Evolutionary conservation across 2,888 invertebrate species (phyloP).

Genomic region (Aspidapion aeneum): DNA sequence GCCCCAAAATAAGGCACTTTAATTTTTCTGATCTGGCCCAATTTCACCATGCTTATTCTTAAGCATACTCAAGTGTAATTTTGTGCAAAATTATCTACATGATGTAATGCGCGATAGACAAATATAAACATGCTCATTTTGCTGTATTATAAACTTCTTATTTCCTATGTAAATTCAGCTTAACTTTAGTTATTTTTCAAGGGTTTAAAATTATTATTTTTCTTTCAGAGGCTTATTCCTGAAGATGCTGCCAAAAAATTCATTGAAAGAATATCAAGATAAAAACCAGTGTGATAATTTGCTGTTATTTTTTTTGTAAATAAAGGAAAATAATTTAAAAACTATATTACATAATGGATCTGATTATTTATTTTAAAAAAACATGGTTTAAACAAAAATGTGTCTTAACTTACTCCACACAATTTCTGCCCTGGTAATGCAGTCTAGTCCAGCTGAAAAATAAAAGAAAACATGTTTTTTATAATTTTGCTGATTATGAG

Average conservation of each 20-base stretch:
- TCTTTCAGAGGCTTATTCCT: constrained; percentile 37
- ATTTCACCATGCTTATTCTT: no score
- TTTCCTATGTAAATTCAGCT: no score
- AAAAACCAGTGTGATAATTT: not conserved
- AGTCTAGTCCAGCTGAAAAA: constrained; percentile 19
- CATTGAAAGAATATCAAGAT: constrained; percentile 33
- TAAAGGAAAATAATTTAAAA: not conserved
- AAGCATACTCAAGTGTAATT: no score
- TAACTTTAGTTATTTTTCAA: no score
- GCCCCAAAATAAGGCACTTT: no score
- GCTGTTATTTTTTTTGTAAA: not conserved
- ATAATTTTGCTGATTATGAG: not conserved
- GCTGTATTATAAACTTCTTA: no score
- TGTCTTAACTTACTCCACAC: not conserved
- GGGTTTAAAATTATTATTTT: constrained; percentile 10
- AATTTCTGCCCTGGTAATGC: not conserved
- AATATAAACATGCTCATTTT: no score
- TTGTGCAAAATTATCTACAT: no score
- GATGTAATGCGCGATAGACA: no score
- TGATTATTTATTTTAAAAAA: not conserved
- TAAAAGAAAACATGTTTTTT: constrained; percentile 10
- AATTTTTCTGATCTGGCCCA: no score
- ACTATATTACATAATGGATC: no score
- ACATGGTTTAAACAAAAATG: not conserved
- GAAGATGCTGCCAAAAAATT: constrained; percentile 35